Base-by-base conservation (phyloP, 2,113 vertebrate species). In the Corythaixoides concolor region DNA sequence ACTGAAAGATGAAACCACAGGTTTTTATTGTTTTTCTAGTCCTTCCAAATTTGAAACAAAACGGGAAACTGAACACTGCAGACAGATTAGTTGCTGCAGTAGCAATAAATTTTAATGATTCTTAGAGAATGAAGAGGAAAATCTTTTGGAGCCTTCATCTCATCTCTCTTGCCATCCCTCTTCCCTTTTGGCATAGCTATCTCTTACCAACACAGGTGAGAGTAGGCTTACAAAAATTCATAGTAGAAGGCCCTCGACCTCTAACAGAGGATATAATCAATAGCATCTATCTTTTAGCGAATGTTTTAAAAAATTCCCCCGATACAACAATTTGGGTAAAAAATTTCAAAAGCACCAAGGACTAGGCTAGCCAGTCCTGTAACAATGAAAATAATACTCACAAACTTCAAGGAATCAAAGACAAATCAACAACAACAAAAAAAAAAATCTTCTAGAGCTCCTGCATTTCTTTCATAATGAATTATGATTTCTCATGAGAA, bases 151-250 rank as follows among this genome's bases (percentile, higher is more conserved):
- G 4, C 86, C 73, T 79, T 83, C 76, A 89, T 39, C 23, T 70
- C 11, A 28, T 10, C 13, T 53, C 27, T 62, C 41, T n/a, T 39
- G 39, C 5, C 20, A 91, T 35, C 26, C 56, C 50, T 43, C 24
- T 64, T 58, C 37, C 32, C 14, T 28, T 68, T 5, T 39, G 14
- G 28, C 0, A 0, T 32, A 22, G 58, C 49, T 15, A 45, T 30
- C 8, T 45, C 43, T 59, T 47, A 64, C 14, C 6, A 22, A 62
- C 16, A 82, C 2, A 66, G 16, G 4, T 59, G 55, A 82, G 43
- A 41, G 15, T 15, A 12, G 18, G 28, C 13, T 88, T 72, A 79
- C 8, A 90, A 85, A 56, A 85, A 78, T 35, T 41, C 15, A 20
- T 15, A 56, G 32, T 52, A 23, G 15, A 56, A 82, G 45, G 52